Evolutionary conservation across 1,140 invertebrate genomes (phyloP), one percentile per base, ranked within the genome.

Genomic region (Papilio xuthus): DNA sequence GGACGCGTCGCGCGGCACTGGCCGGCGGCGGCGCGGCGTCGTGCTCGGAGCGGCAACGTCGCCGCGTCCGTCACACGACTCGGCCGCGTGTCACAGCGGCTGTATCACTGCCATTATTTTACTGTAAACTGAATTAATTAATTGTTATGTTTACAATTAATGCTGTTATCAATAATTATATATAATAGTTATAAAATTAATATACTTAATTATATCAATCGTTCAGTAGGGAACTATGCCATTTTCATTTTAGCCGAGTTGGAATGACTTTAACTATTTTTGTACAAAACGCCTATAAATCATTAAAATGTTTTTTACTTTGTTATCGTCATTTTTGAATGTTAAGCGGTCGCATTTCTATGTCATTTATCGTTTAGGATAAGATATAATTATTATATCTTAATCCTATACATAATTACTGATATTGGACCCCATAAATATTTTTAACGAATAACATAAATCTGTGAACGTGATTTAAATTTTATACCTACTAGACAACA

Each of bases 1-100:
- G 74, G 74, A 76, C 74, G 32, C 74, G 74, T 76, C 74, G 74
- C 74, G 72, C 78, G 82, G 82, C 70, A 80, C 79, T 79, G 50
- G 28, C 28, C 80, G 80, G 63, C 69, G 28, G 20, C 80, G 80
- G 63, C 72, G 56, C 75, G 70, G 83, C 79, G 77, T 77, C 84
- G 83, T 50, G 73, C 44, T 78, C 81, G 83, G 63, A 77, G 79
- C 84, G 87, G 90, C 90, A 92, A 92, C 90, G 90, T 90, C 88
- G 89, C 88, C 78, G 32, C 4, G 7, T 37, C 4, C 63, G 53
- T 75, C 78, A 67, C 10, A 41, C 37, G 79, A 50, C 7, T 26
- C 47, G 20, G 3, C 32, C 42, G 56, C 60, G 80, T 77, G 60
- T 72, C 56, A 71, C 7, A 1, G 8, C 20, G 72, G 72, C 28